A percentile compares a stretch with the other conserved stretches of the same genome.
Evolutionary conservation across 2,888 invertebrate genomes (phyloP).

Genomic region (Amblyjoppa fuscipennis): DNA sequence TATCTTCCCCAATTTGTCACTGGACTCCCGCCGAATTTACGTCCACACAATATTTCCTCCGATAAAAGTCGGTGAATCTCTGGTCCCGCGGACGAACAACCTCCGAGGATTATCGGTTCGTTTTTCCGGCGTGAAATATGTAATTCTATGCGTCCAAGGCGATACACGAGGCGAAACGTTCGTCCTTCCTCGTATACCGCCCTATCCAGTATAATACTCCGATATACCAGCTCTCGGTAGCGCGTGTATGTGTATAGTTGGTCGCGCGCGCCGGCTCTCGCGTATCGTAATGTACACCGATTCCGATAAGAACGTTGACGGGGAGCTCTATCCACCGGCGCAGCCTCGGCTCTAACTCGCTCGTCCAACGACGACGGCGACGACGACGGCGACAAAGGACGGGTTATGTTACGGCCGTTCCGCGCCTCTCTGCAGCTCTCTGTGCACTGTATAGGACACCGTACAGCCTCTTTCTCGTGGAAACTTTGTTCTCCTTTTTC

Average conservation of each 20-base stretch:
- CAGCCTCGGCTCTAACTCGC: constrained; percentile 54
- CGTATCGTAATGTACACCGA: constrained; percentile 77
- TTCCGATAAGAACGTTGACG: constrained; percentile 76
- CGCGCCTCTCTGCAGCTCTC: constrained; percentile 47
- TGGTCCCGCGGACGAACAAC: not conserved
- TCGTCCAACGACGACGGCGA: constrained; percentile 54
- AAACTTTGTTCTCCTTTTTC: constrained; percentile 57
- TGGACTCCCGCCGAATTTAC: not conserved
- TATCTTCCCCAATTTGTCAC: constrained; percentile 9
- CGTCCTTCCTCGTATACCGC: constrained; percentile 21
- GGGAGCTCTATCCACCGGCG: constrained; percentile 38
- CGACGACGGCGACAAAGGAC: constrained; percentile 76
- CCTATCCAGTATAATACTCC: constrained; percentile 40
- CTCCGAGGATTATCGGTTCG: constrained; percentile 56
- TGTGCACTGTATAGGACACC: constrained; percentile 28
- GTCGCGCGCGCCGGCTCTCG: constrained; percentile 32
- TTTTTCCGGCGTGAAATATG: constrained; percentile 28
- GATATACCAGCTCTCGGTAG: constrained; percentile 28
- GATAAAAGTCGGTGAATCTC: constrained; percentile 2
- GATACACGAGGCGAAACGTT: constrained; percentile 41
- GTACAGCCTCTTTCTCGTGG: constrained; percentile 39
- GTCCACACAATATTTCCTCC: not conserved
- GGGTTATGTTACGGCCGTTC: constrained; percentile 77
- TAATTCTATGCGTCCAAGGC: constrained; percentile 51
- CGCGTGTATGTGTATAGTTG: constrained; percentile 19